Evolutionary conservation across 2,888 invertebrate species (phyloP).

Genomic region (Epinotia nisella): DNA sequence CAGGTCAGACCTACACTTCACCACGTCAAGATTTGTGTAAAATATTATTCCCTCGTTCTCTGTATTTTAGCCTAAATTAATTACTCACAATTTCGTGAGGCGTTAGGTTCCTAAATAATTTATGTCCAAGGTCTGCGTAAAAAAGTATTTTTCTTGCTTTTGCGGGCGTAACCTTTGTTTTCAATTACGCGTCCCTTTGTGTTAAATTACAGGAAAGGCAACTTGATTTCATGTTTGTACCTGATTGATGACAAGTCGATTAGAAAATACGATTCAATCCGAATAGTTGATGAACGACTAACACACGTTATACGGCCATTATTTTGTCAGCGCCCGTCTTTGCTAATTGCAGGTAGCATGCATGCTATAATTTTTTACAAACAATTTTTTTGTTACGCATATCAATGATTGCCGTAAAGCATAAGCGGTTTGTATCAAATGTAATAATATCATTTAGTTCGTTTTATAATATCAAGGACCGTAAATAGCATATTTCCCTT

Average conservation of each 20-base stretch:
- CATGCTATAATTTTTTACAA: conserved; percentile 7
- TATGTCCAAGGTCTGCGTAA: neutral
- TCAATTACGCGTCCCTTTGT: conserved; percentile 23
- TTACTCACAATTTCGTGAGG: neutral
- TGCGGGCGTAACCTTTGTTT: neutral
- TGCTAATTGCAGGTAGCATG: conserved; percentile 14
- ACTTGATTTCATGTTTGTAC: conserved; percentile 37
- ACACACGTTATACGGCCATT: conserved; percentile 21
- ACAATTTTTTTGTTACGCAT: neutral
- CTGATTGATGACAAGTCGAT: conserved; percentile 57
- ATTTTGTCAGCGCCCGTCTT: conserved; percentile 28
- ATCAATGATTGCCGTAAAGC: neutral
- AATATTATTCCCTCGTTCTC: neutral
- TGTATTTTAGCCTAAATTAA: neutral
- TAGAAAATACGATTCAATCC: conserved; percentile 53
- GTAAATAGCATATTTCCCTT: neutral
- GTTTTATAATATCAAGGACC: neutral
- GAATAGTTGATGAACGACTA: conserved; percentile 33
- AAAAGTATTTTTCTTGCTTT: neutral
- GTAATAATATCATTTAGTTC: neutral
- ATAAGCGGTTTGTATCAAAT: neutral
- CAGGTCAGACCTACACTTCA: neutral
- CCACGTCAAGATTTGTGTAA: neutral
- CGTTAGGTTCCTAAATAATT: neutral
- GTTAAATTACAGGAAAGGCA: conserved; percentile 23